Base-by-base conservation (phyloP, 2,113 vertebrate species). In the Campylomormyrus numenius region DNA sequence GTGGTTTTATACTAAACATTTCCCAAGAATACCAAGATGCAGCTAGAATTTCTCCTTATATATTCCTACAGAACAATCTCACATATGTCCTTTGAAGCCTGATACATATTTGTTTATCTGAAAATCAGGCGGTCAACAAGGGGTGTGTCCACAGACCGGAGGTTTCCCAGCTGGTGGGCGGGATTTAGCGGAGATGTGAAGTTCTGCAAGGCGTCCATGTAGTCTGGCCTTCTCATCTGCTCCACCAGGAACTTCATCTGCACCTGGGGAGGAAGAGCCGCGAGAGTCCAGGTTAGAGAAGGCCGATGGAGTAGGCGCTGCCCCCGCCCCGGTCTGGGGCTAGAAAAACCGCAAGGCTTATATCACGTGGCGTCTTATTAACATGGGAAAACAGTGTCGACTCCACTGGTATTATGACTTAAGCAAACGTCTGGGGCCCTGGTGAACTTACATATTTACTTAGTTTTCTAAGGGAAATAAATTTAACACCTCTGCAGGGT, bases 171-270 rank as follows among this genome's bases (percentile, higher is more conserved):
- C 27, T 99, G 98, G 93, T 99, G 98, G 0, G 98, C 98, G 92
- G 98, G 98, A 93, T 99, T 99, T 50, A 99, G 96, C 87, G 98
- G 98, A 89, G 98, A 99, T 3, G 98, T 97, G 95, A 98, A 99
- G 89, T 97, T 98, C 94, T 99, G 98, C 5, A 99, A 94, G n/a
- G 98, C 98, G 93, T 99, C 98, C 98, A 99, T 99, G 93, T 98
- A 99, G 94, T 99, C 98, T 1, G 98, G 98, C 87, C 98, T 95
- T 92, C 98, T 98, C 98, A 99, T 99, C 91, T 99, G 98, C 90
- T 99, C 98, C 91, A 99, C 98, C 89, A 99, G 96, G 93, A 99
- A 99, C 94, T 98, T 98, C 98, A 99, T 99, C 94, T 99, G 98
- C 92, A 99, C 98, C 98, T 99, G 89, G 92, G 90, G 92, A 90